phyloP scores from a whole-genome alignment of 2,797 vertebrate species.

The Poecile montanus region DNA sequence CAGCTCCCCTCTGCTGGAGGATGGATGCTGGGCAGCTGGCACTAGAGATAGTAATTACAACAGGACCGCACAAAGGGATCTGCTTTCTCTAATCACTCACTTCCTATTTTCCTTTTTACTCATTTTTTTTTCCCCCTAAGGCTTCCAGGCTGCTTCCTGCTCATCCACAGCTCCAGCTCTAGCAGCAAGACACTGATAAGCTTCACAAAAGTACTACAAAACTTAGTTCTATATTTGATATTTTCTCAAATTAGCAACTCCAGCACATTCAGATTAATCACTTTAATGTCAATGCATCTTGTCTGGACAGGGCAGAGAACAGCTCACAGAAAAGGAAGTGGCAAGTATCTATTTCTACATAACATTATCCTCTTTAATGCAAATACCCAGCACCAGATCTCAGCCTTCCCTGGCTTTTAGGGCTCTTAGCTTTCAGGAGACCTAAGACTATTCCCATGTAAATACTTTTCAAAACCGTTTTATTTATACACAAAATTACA shows the following conservation, averaged over 20 bases:
- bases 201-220: neutral
- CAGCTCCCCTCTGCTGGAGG: neutral
- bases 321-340: neutral
- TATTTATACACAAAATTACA: constrained; percentile 16
- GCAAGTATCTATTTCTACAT: neutral
- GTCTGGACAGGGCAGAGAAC: neutral
- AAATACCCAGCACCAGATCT: neutral
- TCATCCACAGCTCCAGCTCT: neutral
- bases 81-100: neutral
- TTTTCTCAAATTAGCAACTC: neutral
- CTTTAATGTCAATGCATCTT: neutral
- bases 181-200: neutral
- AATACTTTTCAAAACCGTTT: constrained; percentile 36
- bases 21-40: neutral
- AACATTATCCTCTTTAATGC: neutral
- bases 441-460: neutral
- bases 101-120: neutral
- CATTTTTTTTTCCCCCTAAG: neutral
- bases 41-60: neutral
- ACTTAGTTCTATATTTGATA: neutral
- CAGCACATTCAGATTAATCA: neutral
- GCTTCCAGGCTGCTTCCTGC: neutral
- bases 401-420: neutral
- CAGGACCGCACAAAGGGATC: neutral
- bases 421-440: neutral